Evolutionary conservation across 2,888 invertebrate species (phyloP), one percentile per base, ranked within the genome.

Genomic region (Luperina nickerlii): DNA sequence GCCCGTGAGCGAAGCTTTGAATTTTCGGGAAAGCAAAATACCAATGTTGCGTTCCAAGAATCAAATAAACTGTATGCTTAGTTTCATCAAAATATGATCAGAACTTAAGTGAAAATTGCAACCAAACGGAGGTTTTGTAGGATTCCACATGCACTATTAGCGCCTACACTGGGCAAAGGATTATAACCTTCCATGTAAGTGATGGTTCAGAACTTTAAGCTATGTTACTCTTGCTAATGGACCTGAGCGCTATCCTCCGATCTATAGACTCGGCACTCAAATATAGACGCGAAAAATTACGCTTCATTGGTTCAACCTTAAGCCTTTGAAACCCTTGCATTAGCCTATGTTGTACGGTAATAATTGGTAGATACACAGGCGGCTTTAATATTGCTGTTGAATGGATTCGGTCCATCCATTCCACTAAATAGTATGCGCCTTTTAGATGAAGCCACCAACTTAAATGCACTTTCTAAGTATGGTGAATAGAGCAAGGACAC

Each of bases 161-260:
- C 1, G 15, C 4, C 7, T 15, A 13, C 15, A 54, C 38, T 65
- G 27, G 65, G 11, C 27, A 65, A 65, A 15, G 78, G 82, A 85
- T 85, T 82, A 76, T 45, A 15, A 74, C 51, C 18, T 54, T n/a
- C 48, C n/a, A 48, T 70, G 60, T 82, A 68, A 76, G 71, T 62
- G 72, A 67, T 75, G 79, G 57, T 76, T 71, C 45, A 65, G 18
- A 78, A 75, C 51, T 75, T 54, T 71, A 68, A 82, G 63, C 78
- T 57, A 63, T 60, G 73, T 79, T 51, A 45, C 68, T 60, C 45
- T 24, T 45, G 57, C 72, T 82, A 85, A 85, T 85, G 85, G 79
- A 20, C 2, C 24, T 75, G 60, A 82, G 78, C 68, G 82, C 77
- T 69, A 74, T 45, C 38, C 24, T n/a, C 27, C 13, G 51, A 66